These are phyloP conservation scores for Miopithecus talapoin DNA, from an alignment of 2,797 vertebrate species.

Conservation along the genomic window DNA sequence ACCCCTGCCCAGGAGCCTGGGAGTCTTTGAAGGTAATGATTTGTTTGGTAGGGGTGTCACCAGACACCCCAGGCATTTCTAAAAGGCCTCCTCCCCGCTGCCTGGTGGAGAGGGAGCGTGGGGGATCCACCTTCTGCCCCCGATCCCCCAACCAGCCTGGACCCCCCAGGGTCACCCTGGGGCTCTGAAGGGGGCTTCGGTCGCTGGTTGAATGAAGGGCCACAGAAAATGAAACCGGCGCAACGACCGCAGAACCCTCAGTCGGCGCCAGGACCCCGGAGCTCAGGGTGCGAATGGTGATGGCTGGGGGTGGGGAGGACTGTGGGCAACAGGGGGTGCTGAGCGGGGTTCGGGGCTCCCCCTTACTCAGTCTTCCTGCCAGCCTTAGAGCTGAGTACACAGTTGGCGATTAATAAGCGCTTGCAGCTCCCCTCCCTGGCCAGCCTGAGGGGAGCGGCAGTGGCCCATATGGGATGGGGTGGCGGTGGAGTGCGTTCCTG, in stretches of 20 bases:
- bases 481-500: not conserved
- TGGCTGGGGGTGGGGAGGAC: not conserved
- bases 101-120: not conserved
- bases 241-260: not conserved
- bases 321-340: not conserved
- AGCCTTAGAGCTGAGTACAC: not conserved
- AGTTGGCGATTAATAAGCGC: not conserved
- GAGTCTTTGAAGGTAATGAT: not conserved
- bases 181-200: not conserved
- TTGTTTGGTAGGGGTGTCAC: not conserved
- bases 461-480: not conserved
- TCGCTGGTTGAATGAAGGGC: too few species aligned
- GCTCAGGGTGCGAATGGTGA: not conserved
- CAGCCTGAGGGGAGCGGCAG: not conserved
- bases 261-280: not conserved
- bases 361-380: not conserved
- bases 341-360: not conserved
- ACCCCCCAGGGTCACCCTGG: not conserved
- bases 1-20: not conserved
- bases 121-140: not conserved
- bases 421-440: too few species aligned
- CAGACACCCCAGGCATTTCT: not conserved
- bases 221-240: not conserved
- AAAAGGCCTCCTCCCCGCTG: not conserved
- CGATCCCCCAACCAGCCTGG: not conserved